Percentiles rank a stretch among this genome's conserved stretches.
These are phyloP conservation scores for Oasisia sp. DNA, from an alignment of 2,888 invertebrate genomes.

Conservation along the genomic window DNA sequence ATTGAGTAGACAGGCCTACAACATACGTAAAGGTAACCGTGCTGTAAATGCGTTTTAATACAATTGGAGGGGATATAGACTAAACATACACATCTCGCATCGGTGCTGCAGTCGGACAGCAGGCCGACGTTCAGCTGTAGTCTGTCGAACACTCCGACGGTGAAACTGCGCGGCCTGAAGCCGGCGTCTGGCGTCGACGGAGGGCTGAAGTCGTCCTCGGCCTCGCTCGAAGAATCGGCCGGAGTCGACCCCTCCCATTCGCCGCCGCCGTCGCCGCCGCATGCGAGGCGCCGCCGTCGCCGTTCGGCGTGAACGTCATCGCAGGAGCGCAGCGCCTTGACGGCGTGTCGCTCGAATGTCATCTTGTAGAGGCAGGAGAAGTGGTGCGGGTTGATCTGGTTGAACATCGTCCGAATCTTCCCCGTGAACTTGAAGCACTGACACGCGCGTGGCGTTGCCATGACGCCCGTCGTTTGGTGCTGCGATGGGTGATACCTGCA, in stretches of 20 bases:
- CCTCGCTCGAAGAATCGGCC: background rate
- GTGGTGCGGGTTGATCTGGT: slow-evolving; percentile 6
- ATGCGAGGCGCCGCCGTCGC: background rate
- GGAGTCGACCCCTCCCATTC: background rate
- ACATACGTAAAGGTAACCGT: no score
- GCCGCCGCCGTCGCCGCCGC: background rate
- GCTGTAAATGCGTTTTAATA: no score
- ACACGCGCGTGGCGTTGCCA: slow-evolving; percentile 2
- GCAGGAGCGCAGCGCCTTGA: background rate
- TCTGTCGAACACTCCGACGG: background rate
- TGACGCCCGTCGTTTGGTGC: background rate
- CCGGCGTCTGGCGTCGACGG: background rate
- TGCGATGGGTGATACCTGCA: background rate
- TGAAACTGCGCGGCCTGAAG: background rate
- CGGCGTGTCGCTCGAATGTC: slow-evolving; percentile 13
- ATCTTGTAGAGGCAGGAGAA: slow-evolving; percentile 13
- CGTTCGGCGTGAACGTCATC: background rate
- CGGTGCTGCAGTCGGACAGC: background rate
- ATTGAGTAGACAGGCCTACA: no score
- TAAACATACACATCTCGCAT: background rate
- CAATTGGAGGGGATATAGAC: no score
- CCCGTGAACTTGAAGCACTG: slow-evolving; percentile 6
- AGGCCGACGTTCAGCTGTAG: background rate
- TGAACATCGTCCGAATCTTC: slow-evolving; percentile 7
- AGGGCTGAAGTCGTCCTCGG: background rate